Evolutionary conservation across 2,797 vertebrate species (phyloP).

Genomic region (Otolemur crassicaudatus): DNA sequence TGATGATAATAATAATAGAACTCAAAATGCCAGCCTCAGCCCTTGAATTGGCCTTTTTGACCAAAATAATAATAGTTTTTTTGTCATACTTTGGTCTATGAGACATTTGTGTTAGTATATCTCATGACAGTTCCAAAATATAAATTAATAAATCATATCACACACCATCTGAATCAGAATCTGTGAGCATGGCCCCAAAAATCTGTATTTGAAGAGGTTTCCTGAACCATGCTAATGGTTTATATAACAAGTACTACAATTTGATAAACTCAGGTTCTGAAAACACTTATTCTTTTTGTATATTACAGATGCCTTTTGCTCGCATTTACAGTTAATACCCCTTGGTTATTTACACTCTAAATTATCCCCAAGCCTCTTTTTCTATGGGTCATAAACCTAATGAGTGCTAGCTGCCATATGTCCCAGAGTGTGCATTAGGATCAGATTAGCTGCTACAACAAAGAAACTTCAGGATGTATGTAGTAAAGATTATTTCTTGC

Average conservation of each 20-base stretch:
- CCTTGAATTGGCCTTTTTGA: not conserved
- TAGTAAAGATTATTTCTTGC: not conserved
- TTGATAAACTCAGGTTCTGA: not conserved
- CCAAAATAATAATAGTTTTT: not conserved
- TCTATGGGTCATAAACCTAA: not conserved
- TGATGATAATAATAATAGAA: not conserved
- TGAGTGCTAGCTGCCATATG: not conserved
- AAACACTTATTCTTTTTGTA: not conserved
- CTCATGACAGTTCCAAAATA: not conserved
- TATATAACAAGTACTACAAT: not conserved
- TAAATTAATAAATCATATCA: not conserved
- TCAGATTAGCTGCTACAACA: not conserved
- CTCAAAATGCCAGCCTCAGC: not conserved
- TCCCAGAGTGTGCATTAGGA: not conserved
- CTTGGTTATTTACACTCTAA: not conserved
- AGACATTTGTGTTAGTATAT: not conserved
- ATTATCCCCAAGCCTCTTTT: not conserved
- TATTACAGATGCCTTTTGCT: not conserved
- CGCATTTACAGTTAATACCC: not conserved
- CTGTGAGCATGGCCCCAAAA: not conserved
- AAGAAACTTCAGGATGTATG: not conserved
- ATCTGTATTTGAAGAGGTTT: not conserved
- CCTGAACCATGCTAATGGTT: not conserved
- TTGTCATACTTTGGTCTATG: not conserved
- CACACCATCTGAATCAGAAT: not conserved